Percentiles rank a stretch among this genome's conserved stretches.
phyloP scores from a whole-genome alignment of 2,113 vertebrate species.

The Psophia crepitans region DNA sequence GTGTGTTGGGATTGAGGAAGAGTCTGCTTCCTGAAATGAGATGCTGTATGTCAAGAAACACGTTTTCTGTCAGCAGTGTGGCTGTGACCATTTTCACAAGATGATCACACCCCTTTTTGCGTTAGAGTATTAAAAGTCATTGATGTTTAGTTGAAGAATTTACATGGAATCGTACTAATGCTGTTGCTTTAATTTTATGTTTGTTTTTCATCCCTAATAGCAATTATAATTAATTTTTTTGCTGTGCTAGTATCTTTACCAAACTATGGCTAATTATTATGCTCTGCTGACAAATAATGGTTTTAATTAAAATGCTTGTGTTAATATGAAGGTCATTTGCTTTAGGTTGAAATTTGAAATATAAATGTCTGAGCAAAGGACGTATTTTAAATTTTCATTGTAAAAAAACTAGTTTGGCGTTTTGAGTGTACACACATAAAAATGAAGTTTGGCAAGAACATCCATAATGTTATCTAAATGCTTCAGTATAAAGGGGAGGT shows the following conservation, averaged over 20 bases:
- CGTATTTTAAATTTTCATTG: neutral
- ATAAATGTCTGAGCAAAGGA: neutral
- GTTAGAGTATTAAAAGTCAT: neutral
- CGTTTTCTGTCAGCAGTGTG: rapidly evolving
- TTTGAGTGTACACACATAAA: neutral
- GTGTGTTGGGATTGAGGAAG: neutral
- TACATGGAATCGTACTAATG: neutral
- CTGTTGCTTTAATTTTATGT: neutral
- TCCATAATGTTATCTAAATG: neutral
- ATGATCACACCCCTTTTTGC: neutral
- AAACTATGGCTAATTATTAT: neutral
- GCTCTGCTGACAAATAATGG: neutral
- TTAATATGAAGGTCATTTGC: neutral
- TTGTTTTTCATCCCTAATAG: neutral
- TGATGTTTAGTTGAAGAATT: neutral
- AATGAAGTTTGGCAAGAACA: neutral
- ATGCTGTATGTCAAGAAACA: neutral
- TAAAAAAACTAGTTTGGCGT: neutral
- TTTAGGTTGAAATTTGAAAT: neutral
- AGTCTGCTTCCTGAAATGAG: neutral
- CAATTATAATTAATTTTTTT: neutral
- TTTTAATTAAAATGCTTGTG: neutral
- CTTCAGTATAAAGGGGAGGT: neutral
- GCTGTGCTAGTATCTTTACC: neutral
- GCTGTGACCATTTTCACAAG: neutral